A percentile compares a stretch with the other conserved stretches of the same genome.
Conservation (phyloP, 2,113 vertebrate genomes). For the Bufo bufo region DNA sequence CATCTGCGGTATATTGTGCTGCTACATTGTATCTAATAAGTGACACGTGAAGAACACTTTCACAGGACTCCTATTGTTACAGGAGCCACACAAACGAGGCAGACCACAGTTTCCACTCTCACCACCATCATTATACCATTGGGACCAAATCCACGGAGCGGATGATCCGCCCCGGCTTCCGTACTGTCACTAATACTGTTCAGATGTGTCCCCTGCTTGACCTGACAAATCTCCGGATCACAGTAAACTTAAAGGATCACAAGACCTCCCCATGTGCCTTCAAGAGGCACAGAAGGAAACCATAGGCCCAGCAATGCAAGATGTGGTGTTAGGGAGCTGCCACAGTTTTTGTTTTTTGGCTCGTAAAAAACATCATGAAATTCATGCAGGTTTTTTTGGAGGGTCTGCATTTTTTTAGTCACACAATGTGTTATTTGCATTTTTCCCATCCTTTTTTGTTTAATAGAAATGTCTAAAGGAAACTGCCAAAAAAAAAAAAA, state of each 20-base stretch:
- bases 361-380: no score
- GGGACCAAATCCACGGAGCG: not conserved
- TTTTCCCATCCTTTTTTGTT: no score
- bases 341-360: no score
- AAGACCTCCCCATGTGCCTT: not conserved
- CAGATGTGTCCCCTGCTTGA: not conserved
- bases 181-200: not conserved
- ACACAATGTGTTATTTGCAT: no score
- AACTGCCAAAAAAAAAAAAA: no score
- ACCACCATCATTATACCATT: not conserved
- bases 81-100: not conserved
- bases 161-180: not conserved
- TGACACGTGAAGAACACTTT: not conserved
- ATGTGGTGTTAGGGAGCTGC: not conserved
- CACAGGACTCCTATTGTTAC: not conserved
- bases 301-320: not conserved
- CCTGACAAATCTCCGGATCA: constrained; percentile 10
- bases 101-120: not conserved
- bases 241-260: not conserved
- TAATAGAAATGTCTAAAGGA: no score
- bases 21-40: not conserved
- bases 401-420: no score
- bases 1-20: not conserved
- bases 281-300: not conserved
- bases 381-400: no score